Evolutionary conservation across 2,888 invertebrate genomes (phyloP).

Genomic region (Rapana venosa): DNA sequence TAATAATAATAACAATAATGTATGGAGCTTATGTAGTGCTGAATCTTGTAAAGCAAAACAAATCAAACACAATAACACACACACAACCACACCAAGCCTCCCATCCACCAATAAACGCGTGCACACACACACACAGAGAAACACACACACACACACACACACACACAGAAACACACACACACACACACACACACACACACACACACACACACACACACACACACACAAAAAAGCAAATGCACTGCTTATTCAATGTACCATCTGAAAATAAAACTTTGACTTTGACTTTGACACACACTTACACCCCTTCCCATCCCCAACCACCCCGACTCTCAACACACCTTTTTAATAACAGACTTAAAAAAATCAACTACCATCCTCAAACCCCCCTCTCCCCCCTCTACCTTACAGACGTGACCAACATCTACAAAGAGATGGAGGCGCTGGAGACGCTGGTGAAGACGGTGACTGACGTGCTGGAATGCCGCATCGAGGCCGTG

Average conservation of each 20-base stretch:
- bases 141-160: neutral
- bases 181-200: neutral
- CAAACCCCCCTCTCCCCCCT: neutral
- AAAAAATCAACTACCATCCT: neutral
- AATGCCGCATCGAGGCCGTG: slow-evolving; percentile 92
- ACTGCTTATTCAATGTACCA: no score
- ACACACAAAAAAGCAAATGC: no score
- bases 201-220: neutral
- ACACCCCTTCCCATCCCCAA: neutral
- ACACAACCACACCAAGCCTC: no score
- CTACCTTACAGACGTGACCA: slow-evolving; percentile 67
- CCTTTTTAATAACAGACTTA: neutral
- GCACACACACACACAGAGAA: no score
- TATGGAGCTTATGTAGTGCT: no score
- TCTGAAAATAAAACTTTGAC: no score
- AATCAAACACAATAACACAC: no score
- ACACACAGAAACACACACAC: neutral
- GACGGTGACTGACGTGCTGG: slow-evolving; percentile 92
- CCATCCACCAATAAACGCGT: no score
- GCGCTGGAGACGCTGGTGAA: slow-evolving; percentile 75
- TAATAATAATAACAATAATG: no score
- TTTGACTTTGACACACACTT: no score
- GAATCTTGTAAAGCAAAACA: no score
- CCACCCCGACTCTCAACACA: neutral
- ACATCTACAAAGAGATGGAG: slow-evolving; percentile 69